Conservation (phyloP, 2,113 vertebrate species). For the Prunella fulvescens region DNA sequence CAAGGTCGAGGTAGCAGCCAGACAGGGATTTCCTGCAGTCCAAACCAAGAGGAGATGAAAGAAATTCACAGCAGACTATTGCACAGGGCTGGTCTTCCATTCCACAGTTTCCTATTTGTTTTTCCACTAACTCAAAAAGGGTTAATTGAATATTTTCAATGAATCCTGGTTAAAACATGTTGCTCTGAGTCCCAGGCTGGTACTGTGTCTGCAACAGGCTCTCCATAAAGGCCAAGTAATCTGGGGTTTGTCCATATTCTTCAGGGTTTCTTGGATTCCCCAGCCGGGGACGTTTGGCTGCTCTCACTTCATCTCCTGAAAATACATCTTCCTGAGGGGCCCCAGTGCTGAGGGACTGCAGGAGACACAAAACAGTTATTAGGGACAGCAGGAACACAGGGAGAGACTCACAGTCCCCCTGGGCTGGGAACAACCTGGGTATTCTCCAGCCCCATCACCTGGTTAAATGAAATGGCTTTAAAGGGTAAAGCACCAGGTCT, state of each 20-base stretch:
- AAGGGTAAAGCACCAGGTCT: not conserved
- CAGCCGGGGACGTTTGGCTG: slow-evolving; percentile 87
- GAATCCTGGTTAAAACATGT: slow-evolving; percentile 56
- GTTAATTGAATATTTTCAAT: not conserved
- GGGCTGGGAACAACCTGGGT: not conserved
- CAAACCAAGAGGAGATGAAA: slow-evolving; percentile 44
- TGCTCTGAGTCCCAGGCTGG: slow-evolving; percentile 67
- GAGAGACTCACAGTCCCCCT: not conserved
- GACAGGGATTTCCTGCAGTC: not conserved
- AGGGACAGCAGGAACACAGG: not conserved
- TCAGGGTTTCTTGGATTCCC: slow-evolving; percentile 37
- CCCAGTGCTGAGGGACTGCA: slow-evolving; percentile 78
- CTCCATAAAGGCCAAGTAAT: slow-evolving; percentile 87
- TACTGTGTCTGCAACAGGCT: slow-evolving; percentile 81
- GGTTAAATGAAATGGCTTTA: not conserved
- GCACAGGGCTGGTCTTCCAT: slow-evolving; percentile 40
- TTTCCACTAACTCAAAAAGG: slow-evolving; percentile 13
- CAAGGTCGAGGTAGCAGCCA: slow-evolving; percentile 64
- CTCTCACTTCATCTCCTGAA: slow-evolving; percentile 76
- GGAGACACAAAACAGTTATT: not conserved
- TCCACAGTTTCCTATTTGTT: slow-evolving; percentile 15
- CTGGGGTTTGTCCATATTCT: slow-evolving; percentile 67
- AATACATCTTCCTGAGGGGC: slow-evolving; percentile 68
- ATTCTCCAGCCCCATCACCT: not conserved
- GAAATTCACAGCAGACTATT: slow-evolving; percentile 61